Conservation (phyloP, 2,797 vertebrate species). For the Epinephelus awoara region DNA sequence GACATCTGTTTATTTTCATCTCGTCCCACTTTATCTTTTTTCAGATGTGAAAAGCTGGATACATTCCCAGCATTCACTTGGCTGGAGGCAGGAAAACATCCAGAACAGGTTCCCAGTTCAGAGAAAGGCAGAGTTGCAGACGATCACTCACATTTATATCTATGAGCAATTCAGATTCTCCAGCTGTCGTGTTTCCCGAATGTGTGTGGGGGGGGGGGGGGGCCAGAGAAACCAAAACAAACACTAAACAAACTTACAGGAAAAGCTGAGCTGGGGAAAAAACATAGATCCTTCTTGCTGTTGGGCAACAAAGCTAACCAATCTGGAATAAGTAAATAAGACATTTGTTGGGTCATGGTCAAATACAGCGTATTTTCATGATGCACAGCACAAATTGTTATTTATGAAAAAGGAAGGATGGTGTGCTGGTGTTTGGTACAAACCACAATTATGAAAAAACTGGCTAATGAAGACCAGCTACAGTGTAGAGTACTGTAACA, state of each 20-base stretch:
- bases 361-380: background rate
- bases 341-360: background rate
- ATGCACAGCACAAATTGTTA: background rate
- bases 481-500: too few species aligned
- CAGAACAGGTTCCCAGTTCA: conserved; percentile 4
- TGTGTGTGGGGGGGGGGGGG: background rate
- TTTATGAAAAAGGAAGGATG: background rate
- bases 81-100: conserved; percentile 6
- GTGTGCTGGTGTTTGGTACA: background rate
- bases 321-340: background rate
- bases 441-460: background rate
- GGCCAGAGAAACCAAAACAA: conserved; percentile 14
- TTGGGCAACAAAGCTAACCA: conserved; percentile 2
- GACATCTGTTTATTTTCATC: background rate
- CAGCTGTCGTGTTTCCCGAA: conserved; percentile 5
- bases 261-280: conserved; percentile 3
- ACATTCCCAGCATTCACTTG: background rate
- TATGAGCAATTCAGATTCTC: conserved; percentile 12
- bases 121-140: background rate
- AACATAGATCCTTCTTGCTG: background rate
- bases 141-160: background rate
- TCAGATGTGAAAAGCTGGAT: background rate
- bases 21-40: background rate
- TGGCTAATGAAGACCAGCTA: too few species aligned
- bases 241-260: conserved; percentile 34